Evolutionary conservation across 2,888 invertebrate genomes (phyloP), one percentile per base, ranked within the genome.

Genomic region (Aphidius colemani): DNA sequence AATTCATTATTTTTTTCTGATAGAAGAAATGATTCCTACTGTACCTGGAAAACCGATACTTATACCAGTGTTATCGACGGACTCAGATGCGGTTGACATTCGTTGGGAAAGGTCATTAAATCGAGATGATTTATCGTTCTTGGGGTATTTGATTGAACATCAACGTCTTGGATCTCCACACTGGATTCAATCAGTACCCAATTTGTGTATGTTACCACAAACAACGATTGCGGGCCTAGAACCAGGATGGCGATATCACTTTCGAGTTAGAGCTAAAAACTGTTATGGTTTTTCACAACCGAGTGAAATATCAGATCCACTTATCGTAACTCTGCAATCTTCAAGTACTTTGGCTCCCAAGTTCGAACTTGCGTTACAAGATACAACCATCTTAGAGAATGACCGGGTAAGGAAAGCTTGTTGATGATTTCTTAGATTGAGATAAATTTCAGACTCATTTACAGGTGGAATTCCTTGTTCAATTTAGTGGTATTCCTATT

Each of bases 201-300:
- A 88, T 13, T 85, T 92, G 5, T 90, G 93, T 40, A 83, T 86
- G 44, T 87, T 87, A 48, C 90, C 91, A 40, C 93, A 94, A 82
- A 86, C 93, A 44, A 88, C 92, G 53, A 86, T 95, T 49, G 89
- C 90, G 70, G 94, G 94, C 18, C 85, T 95, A 46, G 92, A 93
- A 76, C 93, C 94, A 1, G 94, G 94, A 62, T 92, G 92, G 87
- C 87, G 92, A 59, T 94, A 95, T 82, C 93, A 92, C 84, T 96
- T 97, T 85, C 88, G 98, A 65, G 92, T 97, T 11, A 90, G 92
- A 64, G 96, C 98, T 0, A 90, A 96, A 80, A 98, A 98, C 84
- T 89, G 91, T 45, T 90, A 94, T 41, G 98, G 98, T 2, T 84
- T 89, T 67, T 94, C 94, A 1, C 90, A 90, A 67, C 90, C 92